These are phyloP conservation scores for Eciton burchellii DNA, from an alignment of 1,140 invertebrate genomes.

Conservation along the genomic window DNA sequence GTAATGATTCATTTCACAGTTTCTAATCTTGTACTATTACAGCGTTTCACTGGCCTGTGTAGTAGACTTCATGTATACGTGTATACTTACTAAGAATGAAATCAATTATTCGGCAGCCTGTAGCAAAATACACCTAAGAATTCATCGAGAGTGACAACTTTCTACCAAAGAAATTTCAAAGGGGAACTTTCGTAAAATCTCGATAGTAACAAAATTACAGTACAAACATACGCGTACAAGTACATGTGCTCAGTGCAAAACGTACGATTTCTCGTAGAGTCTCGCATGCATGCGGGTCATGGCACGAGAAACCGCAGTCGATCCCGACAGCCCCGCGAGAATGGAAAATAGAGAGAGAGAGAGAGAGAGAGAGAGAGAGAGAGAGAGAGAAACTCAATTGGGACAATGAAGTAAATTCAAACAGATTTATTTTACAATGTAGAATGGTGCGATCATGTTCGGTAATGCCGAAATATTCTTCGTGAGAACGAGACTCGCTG, in stretches of 20 bases:
- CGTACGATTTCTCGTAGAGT: slow-evolving; percentile 11
- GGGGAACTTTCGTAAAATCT: slow-evolving; percentile 1
- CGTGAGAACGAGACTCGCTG: slow-evolving; percentile 1
- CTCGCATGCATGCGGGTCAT: not conserved
- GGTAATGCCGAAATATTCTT: slow-evolving; percentile 81
- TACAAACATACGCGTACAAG: slow-evolving; percentile 8
- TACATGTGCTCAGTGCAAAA: not conserved
- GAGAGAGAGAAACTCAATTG: slow-evolving; percentile 59
- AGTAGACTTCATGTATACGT: slow-evolving; percentile 71
- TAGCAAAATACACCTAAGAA: slow-evolving; percentile 22
- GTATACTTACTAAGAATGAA: slow-evolving; percentile 45
- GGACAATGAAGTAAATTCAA: slow-evolving; percentile 73
- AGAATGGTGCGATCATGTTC: slow-evolving; percentile 63
- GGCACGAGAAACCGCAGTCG: slow-evolving; percentile 1
- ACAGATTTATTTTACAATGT: slow-evolving; percentile 77
- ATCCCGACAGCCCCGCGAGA: slow-evolving; percentile 13
- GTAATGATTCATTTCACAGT: slow-evolving; percentile 81
- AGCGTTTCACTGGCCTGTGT: slow-evolving; percentile 79
- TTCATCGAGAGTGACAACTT: slow-evolving; percentile 4
- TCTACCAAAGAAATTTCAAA: not conserved
- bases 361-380: slow-evolving; percentile 41
- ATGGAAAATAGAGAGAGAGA: slow-evolving; percentile 58
- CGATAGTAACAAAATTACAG: slow-evolving; percentile 8
- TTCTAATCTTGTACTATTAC: slow-evolving; percentile 74
- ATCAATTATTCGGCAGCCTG: slow-evolving; percentile 31